Base-by-base conservation (phyloP, 2,113 vertebrate genomes). In the Lasiurus borealis region DNA sequence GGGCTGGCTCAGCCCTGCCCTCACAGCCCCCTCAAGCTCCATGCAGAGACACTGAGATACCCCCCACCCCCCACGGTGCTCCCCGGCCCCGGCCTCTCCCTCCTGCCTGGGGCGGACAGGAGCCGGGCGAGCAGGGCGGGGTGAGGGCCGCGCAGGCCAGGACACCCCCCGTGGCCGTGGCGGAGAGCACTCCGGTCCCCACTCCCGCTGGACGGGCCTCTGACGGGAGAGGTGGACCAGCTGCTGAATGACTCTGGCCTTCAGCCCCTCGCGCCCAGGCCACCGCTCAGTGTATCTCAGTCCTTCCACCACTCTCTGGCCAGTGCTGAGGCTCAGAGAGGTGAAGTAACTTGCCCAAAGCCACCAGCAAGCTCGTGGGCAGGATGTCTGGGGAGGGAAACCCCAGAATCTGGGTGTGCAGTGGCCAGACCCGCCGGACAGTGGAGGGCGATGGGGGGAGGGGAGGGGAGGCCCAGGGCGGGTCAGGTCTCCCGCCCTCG, bases 301-400 rank as follows among this genome's bases (percentile, higher is more conserved):
- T 3, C n/a, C 40, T 76, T 40, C 68, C 36, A 21, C 16, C 10
- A 13, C 29, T 78, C 85, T 69, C 69, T 5, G 15, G 46, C 73
- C 54, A 34, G 34, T 59, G 46, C 68, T 34, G 64, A 84, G 78
- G 40, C 81, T 59, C 82, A n/a, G 50, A 90, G 85, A 96, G 36
- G 34, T 18, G 50, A 59, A 87, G 83, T n/a, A 62, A 82, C 19
- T 50, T 75, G 15, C 40, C 73, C 89, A 34, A 50, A 94, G 88
- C 66, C 21, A 72, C 57, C 62, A 64, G 64, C n/a, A 72, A 31
- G 48, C 78, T 90, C 21, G 57, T n/a, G 29, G 14, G 9, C 18
- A 66, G 23, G 72, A 84, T 86, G 83, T 94, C 71, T 40, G n/a
- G 66, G 59, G 57, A 71, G 36, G 76, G 36, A 71, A 96, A 80